Evolutionary conservation across 2,888 invertebrate species (phyloP), one percentile per base, ranked within the genome.

Genomic region (Bugula neritina): DNA sequence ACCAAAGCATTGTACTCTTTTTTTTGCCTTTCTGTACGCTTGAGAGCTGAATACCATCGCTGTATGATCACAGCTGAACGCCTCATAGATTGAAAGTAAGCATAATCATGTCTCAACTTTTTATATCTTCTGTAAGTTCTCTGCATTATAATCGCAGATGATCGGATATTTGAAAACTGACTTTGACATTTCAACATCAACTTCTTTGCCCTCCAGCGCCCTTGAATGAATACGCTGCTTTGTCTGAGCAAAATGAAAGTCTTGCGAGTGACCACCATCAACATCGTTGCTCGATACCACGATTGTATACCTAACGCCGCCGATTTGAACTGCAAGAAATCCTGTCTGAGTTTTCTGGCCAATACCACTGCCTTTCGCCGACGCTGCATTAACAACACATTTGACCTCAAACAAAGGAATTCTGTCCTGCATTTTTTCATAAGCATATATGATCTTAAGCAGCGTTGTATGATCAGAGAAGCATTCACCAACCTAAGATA

Each of bases 141-240:
- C 55, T 55, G 55, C 23, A 55, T 17, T 5, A 23, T 23, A 17
- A 17, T 55, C 21, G 55, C 25, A 25, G 23, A 5, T 5, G 21
- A 25, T 3, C 34, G 27, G 25, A 63, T 25, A 29, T 1, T 13
- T 63, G 10, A 21, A 25, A 63, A 29, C 27, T 25, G 3, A 13
- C 31, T 10, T 63, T 31, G 63, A 34, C 63, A 63, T 63, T 63
- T 34, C 63, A 13, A 10, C 10, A 10, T 27, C 27, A 25, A 13
- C 27, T 10, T 27, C 10, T 31, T 27, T 63, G 63, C 27, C n/a
- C 63, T 63, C 63, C 63, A 63, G 25, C 27, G 10, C 5, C 17
- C 10, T 52, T 73, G 73, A 71, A 73, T 63, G 17, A 10, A 13
- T 23, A 73, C 71, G 31, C 35, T 31, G 0, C 75, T 72, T 31